Evolutionary conservation across 1,140 invertebrate genomes (phyloP).

Genomic region (Goniozus legneri): DNA sequence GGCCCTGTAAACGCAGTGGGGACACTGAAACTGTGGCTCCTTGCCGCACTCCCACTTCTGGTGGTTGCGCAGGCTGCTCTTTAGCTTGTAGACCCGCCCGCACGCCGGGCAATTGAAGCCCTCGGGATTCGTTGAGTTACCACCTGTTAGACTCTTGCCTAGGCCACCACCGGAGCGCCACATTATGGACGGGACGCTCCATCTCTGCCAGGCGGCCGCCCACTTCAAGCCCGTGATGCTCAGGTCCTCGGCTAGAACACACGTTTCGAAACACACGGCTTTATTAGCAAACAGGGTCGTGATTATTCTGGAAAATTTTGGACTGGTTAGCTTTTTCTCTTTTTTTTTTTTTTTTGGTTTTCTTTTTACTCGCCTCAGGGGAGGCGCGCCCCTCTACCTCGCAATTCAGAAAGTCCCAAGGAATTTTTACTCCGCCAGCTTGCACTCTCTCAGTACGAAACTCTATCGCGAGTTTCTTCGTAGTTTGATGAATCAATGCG

Average conservation of each 20-base stretch:
- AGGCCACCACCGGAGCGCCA: constrained; percentile 47
- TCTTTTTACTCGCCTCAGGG: neutral
- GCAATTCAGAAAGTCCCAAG: no score
- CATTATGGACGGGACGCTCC: constrained; percentile 53
- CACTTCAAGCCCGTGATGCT: constrained; percentile 68
- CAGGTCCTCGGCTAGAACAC: constrained; percentile 62
- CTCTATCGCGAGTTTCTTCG: no score
- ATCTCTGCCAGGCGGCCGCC: constrained; percentile 55
- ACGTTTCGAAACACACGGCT: constrained; percentile 35
- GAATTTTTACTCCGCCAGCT: no score
- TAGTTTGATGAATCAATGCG: no score
- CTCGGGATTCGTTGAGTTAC: constrained; percentile 43
- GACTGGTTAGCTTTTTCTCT: no score
- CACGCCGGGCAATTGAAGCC: constrained; percentile 75
- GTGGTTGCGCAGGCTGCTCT: constrained; percentile 79
- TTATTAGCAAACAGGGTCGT: no score
- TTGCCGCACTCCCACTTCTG: constrained; percentile 87
- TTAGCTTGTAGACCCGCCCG: constrained; percentile 78
- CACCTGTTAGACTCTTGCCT: constrained; percentile 39
- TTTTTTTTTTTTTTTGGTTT: constrained; percentile 3
- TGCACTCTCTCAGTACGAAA: no score
- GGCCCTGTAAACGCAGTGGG: constrained; percentile 76
- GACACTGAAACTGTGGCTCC: constrained; percentile 79
- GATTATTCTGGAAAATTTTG: neutral
- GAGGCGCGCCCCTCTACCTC: constrained; percentile 7